phyloP scores from a whole-genome alignment of 2,888 invertebrate genomes.

The Drosophila recens region DNA sequence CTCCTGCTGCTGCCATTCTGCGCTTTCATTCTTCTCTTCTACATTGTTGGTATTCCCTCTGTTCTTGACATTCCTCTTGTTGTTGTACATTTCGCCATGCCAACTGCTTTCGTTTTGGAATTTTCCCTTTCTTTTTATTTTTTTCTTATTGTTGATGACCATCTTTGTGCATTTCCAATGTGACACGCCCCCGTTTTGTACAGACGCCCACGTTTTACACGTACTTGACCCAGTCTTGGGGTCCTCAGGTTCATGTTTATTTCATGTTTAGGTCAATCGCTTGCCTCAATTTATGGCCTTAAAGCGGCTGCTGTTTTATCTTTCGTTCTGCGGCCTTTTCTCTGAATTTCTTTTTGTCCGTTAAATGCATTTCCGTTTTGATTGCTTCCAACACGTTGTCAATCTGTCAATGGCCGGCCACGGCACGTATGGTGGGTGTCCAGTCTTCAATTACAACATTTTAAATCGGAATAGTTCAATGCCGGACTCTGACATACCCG shows the following conservation, averaged over 20 bases:
- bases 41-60: constrained; percentile 4
- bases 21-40: constrained; percentile 9
- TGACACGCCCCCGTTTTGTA: not conserved
- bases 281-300: constrained; percentile 33
- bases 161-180: constrained; percentile 61
- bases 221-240: constrained; percentile 17
- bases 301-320: constrained; percentile 12
- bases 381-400: constrained; percentile 5
- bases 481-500: not conserved
- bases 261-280: constrained; percentile 36
- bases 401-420: constrained; percentile 1
- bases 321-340: constrained; percentile 3
- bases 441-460: not conserved
- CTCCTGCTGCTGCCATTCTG: constrained; percentile 19
- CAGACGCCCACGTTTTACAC: not conserved
- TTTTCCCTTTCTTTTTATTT: constrained; percentile 2
- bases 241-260: constrained; percentile 16
- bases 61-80: not conserved
- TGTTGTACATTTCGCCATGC: constrained; percentile 26
- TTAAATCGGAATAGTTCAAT: too few species aligned
- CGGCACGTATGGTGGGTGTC: not conserved
- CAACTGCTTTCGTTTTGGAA: constrained; percentile 12
- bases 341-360: not conserved
- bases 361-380: constrained; percentile 26
- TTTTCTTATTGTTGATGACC: constrained; percentile 2